Base-by-base conservation (phyloP, 1,140 invertebrate genomes). In the Leptinotarsa defecta region DNA sequence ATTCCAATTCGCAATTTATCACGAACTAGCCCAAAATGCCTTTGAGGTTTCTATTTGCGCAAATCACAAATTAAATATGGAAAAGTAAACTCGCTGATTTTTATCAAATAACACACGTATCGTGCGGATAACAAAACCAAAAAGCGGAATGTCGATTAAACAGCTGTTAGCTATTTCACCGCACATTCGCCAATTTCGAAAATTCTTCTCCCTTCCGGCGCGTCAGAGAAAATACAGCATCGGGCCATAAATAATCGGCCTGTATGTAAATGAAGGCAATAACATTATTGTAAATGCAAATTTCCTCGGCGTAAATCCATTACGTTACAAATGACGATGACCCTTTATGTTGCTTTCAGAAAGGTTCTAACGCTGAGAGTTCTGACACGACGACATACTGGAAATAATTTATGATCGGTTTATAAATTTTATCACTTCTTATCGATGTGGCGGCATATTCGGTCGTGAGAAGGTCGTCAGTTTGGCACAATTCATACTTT, bases 281-380 rank as follows among this genome's bases (percentile, higher is more conserved):
- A 80, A 78, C 79, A 80, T 80, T 78, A 80, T 80, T 78, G 79
- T 76, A 78, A 78, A 80, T 78, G 78, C 77, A 78, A 80, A 80
- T 80, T 74, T 64, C 48, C 62, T 27, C 74, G 65, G 61, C 71
- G 65, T 61, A 75, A 80, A 78, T 78, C 79, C 75, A 76, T 80
- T 76, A 75, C 72, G 72, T 24, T 69, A 72, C 76, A 76, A 76
- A 74, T 74, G 71, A 11, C 63, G 62, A 52, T 73, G 62, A 48
- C 62, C 71, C 62, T 73, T 48, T n/a, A 73, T 27, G 52, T n/a
- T 22, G 34, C 67, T 57, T 57, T 19, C 52, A 57, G 52, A 57
- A 57, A 57, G 52, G 4, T 17, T 57, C 52, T 57, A 57, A 57
- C 52, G 34, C 34, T 43, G 52, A 57, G 52, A 57, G 52, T 57